Base-by-base conservation (phyloP, 2,113 vertebrate species). In the Myotis yumanensis region DNA sequence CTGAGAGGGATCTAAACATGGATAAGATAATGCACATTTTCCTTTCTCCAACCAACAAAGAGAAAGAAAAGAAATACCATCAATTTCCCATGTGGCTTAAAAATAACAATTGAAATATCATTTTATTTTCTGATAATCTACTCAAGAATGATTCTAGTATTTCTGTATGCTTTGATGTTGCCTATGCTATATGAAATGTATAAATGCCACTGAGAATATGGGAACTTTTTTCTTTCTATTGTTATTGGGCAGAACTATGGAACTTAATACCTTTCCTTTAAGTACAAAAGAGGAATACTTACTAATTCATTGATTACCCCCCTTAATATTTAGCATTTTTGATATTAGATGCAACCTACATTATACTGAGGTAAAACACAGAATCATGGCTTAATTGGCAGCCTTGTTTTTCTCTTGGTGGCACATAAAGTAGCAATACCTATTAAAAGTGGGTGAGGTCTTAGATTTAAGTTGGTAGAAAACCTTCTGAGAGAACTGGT, bases 1-100 rank as follows among this genome's bases (percentile, higher is more conserved):
- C 99, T 95, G 99, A 99, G 98, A 99, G 98, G 96, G 99, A 99
- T 98, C 99, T 99, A 98, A 98, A 98, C 95, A 98, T 22, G 97
- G 96, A 98, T 93, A 98, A 98, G 69, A 96, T 97, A 97, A 98
- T 96, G 95, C 93, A 97, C 81, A 87, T 96, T 98, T 98, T 98
- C 97, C 96, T 94, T 84, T 96, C 89, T 98, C 82, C 94, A 91
- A 90, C 48, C 88, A 90, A 0, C 0, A 69, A 0, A 97, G 32
- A 96, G 35, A 73, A 69, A 91, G 69, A 84, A 46, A 54, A 94
- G 88, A 97, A 94, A 90, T 18, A 86, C 2, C 43, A 37, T 85
- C 90, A 93, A 64, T 93, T 93, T 69, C 90, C 48, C 48, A 46
- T 11, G 85, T 28, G 7, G 37, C 94, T 85, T 87, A 84, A 89